These are phyloP conservation scores for Drosophila percnosoma DNA, from an alignment of 2,888 invertebrate species.

Conservation along the genomic window DNA sequence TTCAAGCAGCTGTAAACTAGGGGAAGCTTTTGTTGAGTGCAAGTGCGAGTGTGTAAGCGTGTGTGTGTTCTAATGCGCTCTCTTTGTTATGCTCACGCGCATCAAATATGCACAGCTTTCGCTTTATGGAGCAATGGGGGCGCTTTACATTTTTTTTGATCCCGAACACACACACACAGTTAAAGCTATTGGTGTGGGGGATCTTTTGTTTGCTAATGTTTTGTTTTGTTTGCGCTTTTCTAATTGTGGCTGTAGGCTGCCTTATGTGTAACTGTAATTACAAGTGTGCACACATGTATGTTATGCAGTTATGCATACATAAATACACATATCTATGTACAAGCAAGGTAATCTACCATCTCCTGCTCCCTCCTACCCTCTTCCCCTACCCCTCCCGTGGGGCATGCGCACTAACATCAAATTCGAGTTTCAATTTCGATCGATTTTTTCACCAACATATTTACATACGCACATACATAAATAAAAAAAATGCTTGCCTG, in stretches of 20 bases:
- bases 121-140: conserved; percentile 44
- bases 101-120: conserved; percentile 56
- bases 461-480: not conserved
- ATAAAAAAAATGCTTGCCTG: conserved; percentile 10
- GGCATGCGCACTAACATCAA: conserved; percentile 48
- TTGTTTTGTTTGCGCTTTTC: conserved; percentile 27
- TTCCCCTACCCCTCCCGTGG: not conserved
- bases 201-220: conserved; percentile 58
- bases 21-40: conserved; percentile 49
- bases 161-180: conserved; percentile 34
- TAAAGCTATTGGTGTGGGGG: conserved; percentile 48
- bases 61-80: conserved; percentile 55
- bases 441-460: conserved; percentile 59
- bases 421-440: conserved; percentile 52
- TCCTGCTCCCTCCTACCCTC: not conserved
- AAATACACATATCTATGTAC: conserved; percentile 6
- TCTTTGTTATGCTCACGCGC: conserved; percentile 58
- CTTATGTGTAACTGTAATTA: conserved; percentile 40
- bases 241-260: conserved; percentile 50
- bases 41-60: conserved; percentile 7
- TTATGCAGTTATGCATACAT: conserved; percentile 2
- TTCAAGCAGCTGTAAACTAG: conserved; percentile 61
- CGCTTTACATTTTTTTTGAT: conserved; percentile 46
- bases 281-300: conserved; percentile 4
- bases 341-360: conserved; percentile 39